Evolutionary conservation across 2,113 vertebrate species (phyloP).

Genomic region (Rhizomys pruinosus): DNA sequence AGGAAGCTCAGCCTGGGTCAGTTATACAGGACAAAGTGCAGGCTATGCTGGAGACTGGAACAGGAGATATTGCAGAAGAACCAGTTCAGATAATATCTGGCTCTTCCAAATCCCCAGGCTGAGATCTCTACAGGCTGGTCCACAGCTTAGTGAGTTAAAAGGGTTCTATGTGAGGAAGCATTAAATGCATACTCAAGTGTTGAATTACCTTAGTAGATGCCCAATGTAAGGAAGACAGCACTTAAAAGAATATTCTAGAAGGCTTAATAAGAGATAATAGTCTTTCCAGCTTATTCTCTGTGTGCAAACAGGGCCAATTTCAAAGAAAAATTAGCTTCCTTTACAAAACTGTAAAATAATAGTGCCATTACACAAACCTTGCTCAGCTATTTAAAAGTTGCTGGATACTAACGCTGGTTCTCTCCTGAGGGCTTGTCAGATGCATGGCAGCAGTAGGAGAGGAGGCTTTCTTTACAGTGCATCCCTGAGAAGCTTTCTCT

Average conservation of each 20-base stretch:
- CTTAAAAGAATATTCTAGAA: constrained; percentile 9
- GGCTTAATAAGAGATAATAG: constrained; percentile 42
- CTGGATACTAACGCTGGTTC: neutral
- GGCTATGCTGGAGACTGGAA: neutral
- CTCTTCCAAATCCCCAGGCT: neutral
- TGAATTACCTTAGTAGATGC: neutral
- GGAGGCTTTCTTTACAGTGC: neutral
- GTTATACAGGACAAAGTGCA: neutral
- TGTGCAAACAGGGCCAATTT: constrained; percentile 56
- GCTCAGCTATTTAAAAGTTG: constrained; percentile 31
- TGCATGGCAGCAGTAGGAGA: fast-evolving
- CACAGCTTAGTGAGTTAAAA: neutral
- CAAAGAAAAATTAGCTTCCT: constrained; percentile 60
- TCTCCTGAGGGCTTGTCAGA: constrained; percentile 25
- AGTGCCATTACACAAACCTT: neutral
- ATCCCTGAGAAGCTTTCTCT: neutral
- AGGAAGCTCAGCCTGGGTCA: neutral
- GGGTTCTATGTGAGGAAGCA: neutral
- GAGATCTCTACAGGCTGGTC: neutral
- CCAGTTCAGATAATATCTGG: neutral
- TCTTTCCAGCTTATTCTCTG: constrained; percentile 33
- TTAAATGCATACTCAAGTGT: neutral
- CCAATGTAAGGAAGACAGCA: neutral
- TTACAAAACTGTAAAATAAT: constrained; percentile 52
- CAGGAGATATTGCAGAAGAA: neutral